Conservation (phyloP, 2,888 invertebrate species). For the Parasteatoda lunata region DNA sequence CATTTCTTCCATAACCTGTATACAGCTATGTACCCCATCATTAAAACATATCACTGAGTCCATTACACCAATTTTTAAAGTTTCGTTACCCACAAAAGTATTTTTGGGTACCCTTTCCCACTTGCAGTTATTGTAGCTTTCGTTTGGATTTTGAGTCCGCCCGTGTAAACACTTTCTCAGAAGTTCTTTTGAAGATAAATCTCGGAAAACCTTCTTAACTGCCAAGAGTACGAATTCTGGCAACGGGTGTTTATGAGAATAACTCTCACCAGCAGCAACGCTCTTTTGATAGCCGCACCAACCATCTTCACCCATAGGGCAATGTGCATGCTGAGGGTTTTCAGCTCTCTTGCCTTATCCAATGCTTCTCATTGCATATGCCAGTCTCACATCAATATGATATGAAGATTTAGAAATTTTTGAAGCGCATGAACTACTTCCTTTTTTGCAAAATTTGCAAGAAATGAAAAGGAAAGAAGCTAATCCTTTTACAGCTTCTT, state of each 20-base stretch:
- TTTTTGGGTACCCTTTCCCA: background rate
- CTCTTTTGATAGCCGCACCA: background rate
- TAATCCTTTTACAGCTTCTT: too few relatives aligned
- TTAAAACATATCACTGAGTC: slow-evolving; percentile 4
- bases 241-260: background rate
- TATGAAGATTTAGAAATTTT: too few relatives aligned
- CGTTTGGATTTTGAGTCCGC: background rate
- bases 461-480: too few relatives aligned
- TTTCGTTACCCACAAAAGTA: background rate
- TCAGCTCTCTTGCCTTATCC: too few relatives aligned
- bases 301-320: background rate
- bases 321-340: background rate
- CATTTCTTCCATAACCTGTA: background rate
- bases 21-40: background rate
- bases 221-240: background rate
- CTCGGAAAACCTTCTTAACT: background rate
- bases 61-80: slow-evolving; percentile 7
- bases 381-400: too few relatives aligned
- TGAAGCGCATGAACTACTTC: too few relatives aligned
- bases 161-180: slow-evolving; percentile 1
- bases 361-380: too few relatives aligned
- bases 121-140: background rate
- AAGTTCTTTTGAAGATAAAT: background rate
- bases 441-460: too few relatives aligned
- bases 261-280: too few relatives aligned